Base-by-base conservation (phyloP, 1,140 invertebrate genomes). In the Diorhabda sublineata region DNA sequence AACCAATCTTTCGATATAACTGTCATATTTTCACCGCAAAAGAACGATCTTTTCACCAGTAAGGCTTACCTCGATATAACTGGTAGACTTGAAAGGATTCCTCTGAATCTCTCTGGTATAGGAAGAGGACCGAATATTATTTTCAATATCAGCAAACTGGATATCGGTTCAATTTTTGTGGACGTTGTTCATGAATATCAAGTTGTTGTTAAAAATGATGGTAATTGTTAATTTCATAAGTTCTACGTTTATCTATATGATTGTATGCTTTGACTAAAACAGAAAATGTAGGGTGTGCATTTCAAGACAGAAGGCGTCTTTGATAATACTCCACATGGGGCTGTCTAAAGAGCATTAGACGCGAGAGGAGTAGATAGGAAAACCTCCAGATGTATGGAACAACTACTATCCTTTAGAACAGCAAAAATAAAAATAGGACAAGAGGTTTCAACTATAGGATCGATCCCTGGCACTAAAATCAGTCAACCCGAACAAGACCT, bases 81-180 rank as follows among this genome's bases (percentile, higher is more conserved):
- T 44, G 77, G 76, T 5, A 61, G 41, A n/a, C 56, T 63, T 3
- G 67, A 69, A 45, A 61, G 75, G 41, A 11, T 74, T 45, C 42
- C 58, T 42, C 45, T 80, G 7, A 66, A 67, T 41, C 47, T 80
- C 47, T 43, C 68, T 58, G 75, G 78, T 41, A 66, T 44, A 26
- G 74, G 72, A 7, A 66, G 63, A 7, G 76, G 76, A 4, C 75
- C 76, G 11, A 41, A 47, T 5, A 64, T 78, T 58, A 64, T 44
- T 11, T 64, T 78, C 9, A 76, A 74, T 59, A 47, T 75, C 7
- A 63, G 62, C 43, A 64, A 64, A 11, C 58, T 78, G 7, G 67
- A 78, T 64, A 72, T 70, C 3, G 67, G 67, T 52, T 59, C 71
- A 70, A 68, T 76, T 61, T 78, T 71, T 45, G 58, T 78, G 45